Base-by-base conservation (phyloP, 2,113 vertebrate species). In the Sander vitreus region DNA sequence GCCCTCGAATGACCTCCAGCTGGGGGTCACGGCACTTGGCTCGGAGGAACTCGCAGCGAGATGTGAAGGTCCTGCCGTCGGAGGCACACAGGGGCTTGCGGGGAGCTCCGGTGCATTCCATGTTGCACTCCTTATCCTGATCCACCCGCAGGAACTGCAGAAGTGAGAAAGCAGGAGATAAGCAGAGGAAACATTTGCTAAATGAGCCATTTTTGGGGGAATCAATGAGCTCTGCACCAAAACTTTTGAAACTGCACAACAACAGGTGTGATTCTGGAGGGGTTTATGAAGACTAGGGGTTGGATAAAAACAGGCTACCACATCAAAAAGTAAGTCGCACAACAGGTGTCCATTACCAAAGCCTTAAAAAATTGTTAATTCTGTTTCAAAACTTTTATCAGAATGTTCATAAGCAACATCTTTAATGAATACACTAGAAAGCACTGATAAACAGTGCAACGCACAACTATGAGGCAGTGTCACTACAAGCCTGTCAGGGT, bases 1-100 rank as follows among this genome's bases (percentile, higher is more conserved):
- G 96, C 63, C 98, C 98, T 73, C 97, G 93, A 78, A 96, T 97
- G 76, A 99, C 96, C 87, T 97, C 97, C 81, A 99, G 93, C 94
- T 97, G 97, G 70, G 98, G 96, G 93, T 99, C 98, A 50, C 96
- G 98, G 94, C 98, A 99, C 93, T 99, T 99, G 91, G 98, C 98
- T 9, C 98, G 93, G 9, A 96, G 97, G 89, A 98, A 99, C 91
- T 99, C 98, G 85, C 98, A 99, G n/a, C 97, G 96, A 9, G 98
- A 98, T 64, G 96, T 90, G 94, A 99, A 99, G 85, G 97, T 99
- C 91, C 98, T 94, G 60, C 98, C 98, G 3, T 99, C 98, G 0
- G 98, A 99, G 5, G 98, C 98, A 3, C 98, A 99, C 54, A 98
- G 95, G 0, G 97, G 96, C 78, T 97, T 99, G 83, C 97, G 97